These are phyloP conservation scores for Boloria euphrosyne DNA, from an alignment of 2,888 invertebrate genomes.

Conservation along the genomic window DNA sequence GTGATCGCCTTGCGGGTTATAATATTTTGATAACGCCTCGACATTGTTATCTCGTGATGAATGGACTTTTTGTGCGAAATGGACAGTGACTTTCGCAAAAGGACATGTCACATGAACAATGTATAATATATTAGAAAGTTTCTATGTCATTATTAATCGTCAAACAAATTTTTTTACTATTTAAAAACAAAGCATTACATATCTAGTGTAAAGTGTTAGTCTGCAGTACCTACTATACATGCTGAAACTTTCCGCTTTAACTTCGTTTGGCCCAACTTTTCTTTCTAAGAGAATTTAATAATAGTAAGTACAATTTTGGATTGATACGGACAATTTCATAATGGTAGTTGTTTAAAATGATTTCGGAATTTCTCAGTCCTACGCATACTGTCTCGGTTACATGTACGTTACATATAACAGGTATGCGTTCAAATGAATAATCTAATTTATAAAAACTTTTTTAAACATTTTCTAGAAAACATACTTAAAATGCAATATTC, in stretches of 20 bases:
- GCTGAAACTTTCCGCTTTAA: too few relatives aligned
- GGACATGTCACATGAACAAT: conserved; percentile 47
- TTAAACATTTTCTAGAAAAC: background rate
- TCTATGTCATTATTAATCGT: conserved; percentile 11
- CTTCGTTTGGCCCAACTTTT: too few relatives aligned
- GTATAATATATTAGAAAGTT: conserved; percentile 2
- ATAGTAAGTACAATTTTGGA: too few relatives aligned
- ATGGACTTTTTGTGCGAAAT: conserved; percentile 79
- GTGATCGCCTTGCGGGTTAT: conserved; percentile 62
- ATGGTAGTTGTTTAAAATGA: too few relatives aligned
- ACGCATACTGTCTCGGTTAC: too few relatives aligned
- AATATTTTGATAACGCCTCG: conserved; percentile 73
- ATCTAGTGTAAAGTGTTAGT: too few relatives aligned
- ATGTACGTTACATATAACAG: background rate
- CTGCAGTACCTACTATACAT: too few relatives aligned
- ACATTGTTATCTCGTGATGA: conserved; percentile 79
- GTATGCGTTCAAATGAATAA: background rate
- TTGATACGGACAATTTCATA: too few relatives aligned
- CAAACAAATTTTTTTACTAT: conserved; percentile 6
- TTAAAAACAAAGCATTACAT: background rate
- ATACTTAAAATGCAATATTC: conserved; percentile 3
- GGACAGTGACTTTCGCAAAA: conserved; percentile 67
- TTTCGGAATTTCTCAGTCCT: too few relatives aligned
- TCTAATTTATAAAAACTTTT: background rate
- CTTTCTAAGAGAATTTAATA: too few relatives aligned